A percentile compares a stretch with the other conserved stretches of the same genome.
Evolutionary conservation across 35 echinoderm and acorn worm species (phyloP).

Genomic region (Hemicentrotus pulcherrimus): DNA sequence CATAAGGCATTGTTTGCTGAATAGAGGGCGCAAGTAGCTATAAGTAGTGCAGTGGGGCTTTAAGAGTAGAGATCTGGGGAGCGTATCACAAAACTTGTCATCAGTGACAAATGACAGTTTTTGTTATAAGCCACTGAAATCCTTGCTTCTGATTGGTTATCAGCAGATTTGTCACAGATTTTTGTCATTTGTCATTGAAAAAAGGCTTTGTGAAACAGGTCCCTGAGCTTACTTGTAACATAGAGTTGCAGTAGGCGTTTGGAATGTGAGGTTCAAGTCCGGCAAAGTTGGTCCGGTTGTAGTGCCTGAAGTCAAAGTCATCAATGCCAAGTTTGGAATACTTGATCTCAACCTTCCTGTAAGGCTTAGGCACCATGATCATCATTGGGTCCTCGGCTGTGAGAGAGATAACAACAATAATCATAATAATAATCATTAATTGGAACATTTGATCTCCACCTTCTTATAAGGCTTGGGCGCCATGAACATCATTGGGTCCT

Average conservation of each 20-base stretch:
- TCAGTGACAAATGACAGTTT: too few relatives aligned
- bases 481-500: slow-evolving; percentile 70
- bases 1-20: too few relatives aligned
- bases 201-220: too few relatives aligned
- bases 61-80: not conserved
- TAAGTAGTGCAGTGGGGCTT: too few relatives aligned
- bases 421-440: too few relatives aligned
- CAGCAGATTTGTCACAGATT: too few relatives aligned
- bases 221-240: slow-evolving; percentile 84
- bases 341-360: slow-evolving; percentile 98
- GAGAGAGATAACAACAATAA: not conserved
- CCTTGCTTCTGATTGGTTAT: too few relatives aligned
- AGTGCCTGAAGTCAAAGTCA: slow-evolving; percentile 98
- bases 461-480: slow-evolving; percentile 95
- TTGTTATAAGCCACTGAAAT: too few relatives aligned
- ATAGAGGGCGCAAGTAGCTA: too few relatives aligned
- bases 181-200: too few relatives aligned
- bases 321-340: slow-evolving; percentile 95
- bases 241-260: slow-evolving; percentile 98
- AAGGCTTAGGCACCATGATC: slow-evolving; percentile 95
- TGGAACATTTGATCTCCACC: slow-evolving; percentile 97
- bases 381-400: slow-evolving; percentile 70
- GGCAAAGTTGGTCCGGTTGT: slow-evolving; percentile 99
- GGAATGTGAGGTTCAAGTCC: slow-evolving; percentile 98
- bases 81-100: too few relatives aligned